Conservation (phyloP, 2,797 vertebrate species). For the Cyclura pinguis region DNA sequence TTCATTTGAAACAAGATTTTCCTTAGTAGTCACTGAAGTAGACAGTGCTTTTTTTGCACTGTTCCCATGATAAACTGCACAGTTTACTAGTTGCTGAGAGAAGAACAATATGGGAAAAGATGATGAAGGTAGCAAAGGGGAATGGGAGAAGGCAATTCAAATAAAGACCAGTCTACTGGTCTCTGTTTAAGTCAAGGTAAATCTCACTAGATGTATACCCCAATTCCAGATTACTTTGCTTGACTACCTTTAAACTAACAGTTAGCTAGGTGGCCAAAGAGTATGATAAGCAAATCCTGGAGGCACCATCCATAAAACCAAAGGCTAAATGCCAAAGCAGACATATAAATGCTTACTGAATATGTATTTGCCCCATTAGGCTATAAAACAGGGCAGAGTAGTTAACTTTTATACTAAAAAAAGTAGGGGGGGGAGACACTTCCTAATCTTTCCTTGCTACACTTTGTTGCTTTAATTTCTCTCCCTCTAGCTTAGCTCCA, state of each 20-base stretch:
- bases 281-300: neutral
- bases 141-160: neutral
- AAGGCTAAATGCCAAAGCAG: neutral
- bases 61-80: neutral
- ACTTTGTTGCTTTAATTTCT: neutral
- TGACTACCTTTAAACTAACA: neutral
- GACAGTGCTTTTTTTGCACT: neutral
- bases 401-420: neutral
- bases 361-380: neutral
- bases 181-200: neutral
- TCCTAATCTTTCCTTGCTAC: neutral
- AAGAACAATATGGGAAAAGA: neutral
- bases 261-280: neutral
- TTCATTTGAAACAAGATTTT: conserved; percentile 4
- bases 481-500: neutral
- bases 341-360: neutral
- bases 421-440: neutral
- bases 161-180: neutral
- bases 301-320: neutral
- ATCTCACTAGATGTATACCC: neutral
- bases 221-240: neutral
- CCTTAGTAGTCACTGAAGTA: conserved; percentile 31
- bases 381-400: neutral
- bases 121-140: neutral
- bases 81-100: neutral